Evolutionary conservation across 92 coral and sea anemone species (phyloP).

Genomic region (Porites lobata): DNA sequence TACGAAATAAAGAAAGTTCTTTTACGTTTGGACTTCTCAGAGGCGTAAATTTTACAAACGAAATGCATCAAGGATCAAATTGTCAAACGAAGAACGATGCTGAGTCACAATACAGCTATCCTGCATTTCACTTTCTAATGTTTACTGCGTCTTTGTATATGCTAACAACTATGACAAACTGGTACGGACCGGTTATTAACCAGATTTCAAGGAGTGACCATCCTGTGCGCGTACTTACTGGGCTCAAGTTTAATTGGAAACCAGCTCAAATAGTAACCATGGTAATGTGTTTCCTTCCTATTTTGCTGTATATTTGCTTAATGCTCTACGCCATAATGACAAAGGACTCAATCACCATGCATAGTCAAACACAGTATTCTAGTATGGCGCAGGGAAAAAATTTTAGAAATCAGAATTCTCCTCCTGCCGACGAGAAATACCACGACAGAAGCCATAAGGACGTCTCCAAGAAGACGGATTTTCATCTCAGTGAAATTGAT

Average conservation of each 20-base stretch:
- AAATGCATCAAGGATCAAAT: background rate
- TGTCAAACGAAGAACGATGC: background rate
- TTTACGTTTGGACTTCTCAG: conserved; percentile 23
- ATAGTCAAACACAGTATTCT: background rate
- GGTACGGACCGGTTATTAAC: conserved; percentile 55
- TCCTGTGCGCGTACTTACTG: conserved; percentile 1
- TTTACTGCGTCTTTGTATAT: conserved; percentile 54
- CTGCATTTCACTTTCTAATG: conserved; percentile 51
- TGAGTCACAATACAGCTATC: conserved; percentile 20
- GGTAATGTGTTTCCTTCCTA: conserved; percentile 39
- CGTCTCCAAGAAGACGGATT: background rate
- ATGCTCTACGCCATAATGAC: conserved; percentile 45
- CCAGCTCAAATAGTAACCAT: conserved; percentile 48
- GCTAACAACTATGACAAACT: conserved; percentile 57
- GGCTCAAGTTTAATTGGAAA: conserved; percentile 50
- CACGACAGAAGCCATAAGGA: background rate
- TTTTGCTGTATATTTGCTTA: conserved; percentile 47
- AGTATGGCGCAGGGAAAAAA: background rate
- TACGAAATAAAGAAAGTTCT: conserved; percentile 11
- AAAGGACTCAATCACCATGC: background rate
- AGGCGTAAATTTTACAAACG: background rate
- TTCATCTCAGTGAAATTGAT: background rate
- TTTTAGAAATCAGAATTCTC: background rate
- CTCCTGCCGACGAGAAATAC: background rate
- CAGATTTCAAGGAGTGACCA: background rate